Evolutionary conservation across 92 coral and sea anemone genomes (phyloP), one percentile per base, ranked within the genome.

Genomic region (Muricea muricata): DNA sequence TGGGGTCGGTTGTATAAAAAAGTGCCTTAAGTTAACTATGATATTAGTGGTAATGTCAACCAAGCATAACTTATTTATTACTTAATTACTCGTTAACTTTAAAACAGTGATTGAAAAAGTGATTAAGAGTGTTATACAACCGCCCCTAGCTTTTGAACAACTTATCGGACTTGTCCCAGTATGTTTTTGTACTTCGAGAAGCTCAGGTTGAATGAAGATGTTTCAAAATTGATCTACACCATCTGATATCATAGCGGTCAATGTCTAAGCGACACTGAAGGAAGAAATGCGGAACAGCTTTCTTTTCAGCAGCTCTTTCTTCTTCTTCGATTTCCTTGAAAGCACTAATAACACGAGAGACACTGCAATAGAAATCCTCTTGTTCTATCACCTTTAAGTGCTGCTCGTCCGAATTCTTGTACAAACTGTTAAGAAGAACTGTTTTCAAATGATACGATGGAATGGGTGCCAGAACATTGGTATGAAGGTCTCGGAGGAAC

Each of bases 401-500:
- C 13, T 65, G 39, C 17, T 65, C 39, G 21, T 65, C 42, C 25
- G 35, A n/a, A 29, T 65, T 14, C 21, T 65, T 17, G 20, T 9
- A 29, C 9, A 65, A 29, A 34, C 3, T 17, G 0, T 13, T 7
- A 26, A 75, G 56, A 23, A 26, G 21, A 50, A 47, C 48, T 31
- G 63, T 46, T 37, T 75, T 75, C 65, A 75, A 48, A 48, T 47
- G 80, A 52, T 75, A 75, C 34, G 80, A 75, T 9, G 80, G 80
- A 48, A 75, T 40, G 13, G 12, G 39, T 6, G 61, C 26, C 34
- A 47, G 11, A 24, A 47, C 25, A 46, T 15, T 24, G n/a, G 33
- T 13, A 65, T 29, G 55, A 11, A 86, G 37, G 31, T 86, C 89
- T 9, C 85, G 82, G 9, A 78, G 65, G 28, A 86, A 75, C 31